Conservation (phyloP, 2,797 vertebrate species). For the Scyliorhinus canicula region DNA sequence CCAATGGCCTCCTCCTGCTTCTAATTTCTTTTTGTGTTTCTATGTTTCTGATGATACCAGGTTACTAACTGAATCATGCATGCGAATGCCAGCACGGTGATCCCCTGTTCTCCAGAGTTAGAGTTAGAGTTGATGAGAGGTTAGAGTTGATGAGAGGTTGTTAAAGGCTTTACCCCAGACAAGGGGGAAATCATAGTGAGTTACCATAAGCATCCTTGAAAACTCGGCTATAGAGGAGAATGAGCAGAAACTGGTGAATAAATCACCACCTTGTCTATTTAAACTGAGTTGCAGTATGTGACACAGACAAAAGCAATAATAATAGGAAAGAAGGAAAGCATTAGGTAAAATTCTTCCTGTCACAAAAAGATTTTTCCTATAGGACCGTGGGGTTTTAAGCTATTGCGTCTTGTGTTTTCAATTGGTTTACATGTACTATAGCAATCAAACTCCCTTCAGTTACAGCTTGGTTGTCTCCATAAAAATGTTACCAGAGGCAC, state of each 20-base stretch:
- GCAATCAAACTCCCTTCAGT: not conserved
- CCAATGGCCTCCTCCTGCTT: too few species aligned
- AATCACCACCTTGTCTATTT: not conserved
- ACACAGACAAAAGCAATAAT: not conserved
- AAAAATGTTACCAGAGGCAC: conserved; percentile 7
- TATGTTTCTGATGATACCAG: not conserved
- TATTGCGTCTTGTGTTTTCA: conserved; percentile 13
- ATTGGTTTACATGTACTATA: not conserved
- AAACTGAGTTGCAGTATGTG: not conserved
- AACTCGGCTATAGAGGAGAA: not conserved
- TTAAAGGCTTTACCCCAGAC: not conserved
- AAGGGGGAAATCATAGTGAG: not conserved
- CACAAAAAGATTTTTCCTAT: not conserved
- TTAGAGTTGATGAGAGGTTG: not conserved
- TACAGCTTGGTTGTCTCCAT: conserved; percentile 16
- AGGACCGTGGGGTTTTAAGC: not conserved
- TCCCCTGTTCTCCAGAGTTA: not conserved
- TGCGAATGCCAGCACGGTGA: not conserved
- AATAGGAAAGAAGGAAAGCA: not conserved
- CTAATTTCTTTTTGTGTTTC: too few species aligned
- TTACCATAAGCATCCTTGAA: not conserved
- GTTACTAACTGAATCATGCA: not conserved
- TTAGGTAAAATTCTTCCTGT: not conserved
- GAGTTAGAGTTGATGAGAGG: not conserved
- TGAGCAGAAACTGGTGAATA: not conserved